These are phyloP conservation scores for Rachycentron canadum DNA, from an alignment of 2,797 vertebrate genomes.

Conservation along the genomic window DNA sequence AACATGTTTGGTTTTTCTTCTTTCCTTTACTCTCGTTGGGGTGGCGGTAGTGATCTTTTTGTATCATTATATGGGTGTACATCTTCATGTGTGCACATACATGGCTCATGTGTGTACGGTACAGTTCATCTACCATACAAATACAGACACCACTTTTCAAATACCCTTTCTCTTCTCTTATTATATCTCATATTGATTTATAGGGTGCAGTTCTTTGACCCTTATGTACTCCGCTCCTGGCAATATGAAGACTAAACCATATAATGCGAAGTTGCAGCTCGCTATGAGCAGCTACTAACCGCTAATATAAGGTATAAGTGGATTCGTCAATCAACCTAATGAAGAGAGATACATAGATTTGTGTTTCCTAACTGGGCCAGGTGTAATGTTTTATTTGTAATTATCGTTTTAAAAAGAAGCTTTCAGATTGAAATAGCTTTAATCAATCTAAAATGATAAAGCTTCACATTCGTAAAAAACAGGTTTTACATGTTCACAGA, in stretches of 20 bases:
- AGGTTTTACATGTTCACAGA: neutral
- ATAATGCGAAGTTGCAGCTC: conserved; percentile 40
- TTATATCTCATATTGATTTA: conserved; percentile 82
- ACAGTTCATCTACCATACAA: conserved; percentile 40
- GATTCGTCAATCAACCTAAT: conserved; percentile 13
- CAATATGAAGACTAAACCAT: conserved; percentile 60
- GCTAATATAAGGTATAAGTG: conserved; percentile 6
- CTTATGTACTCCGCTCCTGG: conserved; percentile 64
- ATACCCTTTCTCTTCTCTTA: conserved; percentile 60
- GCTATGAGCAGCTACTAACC: conserved; percentile 12
- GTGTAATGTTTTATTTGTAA: neutral
- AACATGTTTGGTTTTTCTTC: conserved; percentile 88
- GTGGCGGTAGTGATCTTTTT: conserved; percentile 75
- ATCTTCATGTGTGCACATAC: conserved; percentile 31
- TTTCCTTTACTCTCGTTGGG: conserved; percentile 83
- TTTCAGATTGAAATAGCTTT: neutral
- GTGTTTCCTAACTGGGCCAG: neutral
- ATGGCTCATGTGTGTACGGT: conserved; percentile 28
- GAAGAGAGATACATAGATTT: neutral
- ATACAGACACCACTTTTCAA: conserved; percentile 59
- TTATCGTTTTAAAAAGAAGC: neutral
- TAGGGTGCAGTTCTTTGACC: conserved; percentile 73
- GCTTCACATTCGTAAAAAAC: neutral
- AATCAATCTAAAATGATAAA: neutral
- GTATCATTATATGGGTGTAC: conserved; percentile 48